Evolutionary conservation across 2,797 vertebrate species (phyloP).

Genomic region (Coilia nasus): DNA sequence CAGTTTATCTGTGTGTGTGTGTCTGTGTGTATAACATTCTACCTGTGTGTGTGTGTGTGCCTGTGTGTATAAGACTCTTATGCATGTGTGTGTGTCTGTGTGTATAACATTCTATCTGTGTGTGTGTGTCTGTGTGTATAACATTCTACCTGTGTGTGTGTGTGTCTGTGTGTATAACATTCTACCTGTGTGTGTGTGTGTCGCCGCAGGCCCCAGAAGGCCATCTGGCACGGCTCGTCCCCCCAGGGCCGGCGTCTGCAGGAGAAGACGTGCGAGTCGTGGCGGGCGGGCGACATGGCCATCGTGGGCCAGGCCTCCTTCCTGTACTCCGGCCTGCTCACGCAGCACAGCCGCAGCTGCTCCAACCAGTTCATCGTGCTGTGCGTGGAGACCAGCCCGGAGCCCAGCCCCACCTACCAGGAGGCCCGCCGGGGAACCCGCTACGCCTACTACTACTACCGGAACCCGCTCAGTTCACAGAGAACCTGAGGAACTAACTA

Average conservation of each 20-base stretch:
- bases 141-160: background rate
- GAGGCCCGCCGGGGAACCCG: conserved; percentile 44
- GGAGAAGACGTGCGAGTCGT: conserved; percentile 91
- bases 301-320: conserved; percentile 87
- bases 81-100: too few species aligned
- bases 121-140: too few species aligned
- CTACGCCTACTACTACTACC: conserved; percentile 49
- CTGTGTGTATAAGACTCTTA: too few species aligned
- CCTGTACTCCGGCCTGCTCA: conserved; percentile 85
- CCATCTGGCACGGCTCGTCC: conserved; percentile 91
- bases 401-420: conserved; percentile 35
- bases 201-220: conserved; percentile 86
- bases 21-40: too few species aligned
- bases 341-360: conserved; percentile 88
- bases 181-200: conserved; percentile 11
- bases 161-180: background rate
- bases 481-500: background rate
- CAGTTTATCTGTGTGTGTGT: background rate
- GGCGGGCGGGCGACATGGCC: conserved; percentile 80
- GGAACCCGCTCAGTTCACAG: conserved; percentile 24
- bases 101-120: too few species aligned
- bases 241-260: conserved; percentile 77
- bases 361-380: conserved; percentile 87
- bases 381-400: conserved; percentile 86
- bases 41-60: too few species aligned